These are phyloP conservation scores for Drosophila willistoni DNA, from an alignment of 1,140 invertebrate genomes.

Conservation along the genomic window DNA sequence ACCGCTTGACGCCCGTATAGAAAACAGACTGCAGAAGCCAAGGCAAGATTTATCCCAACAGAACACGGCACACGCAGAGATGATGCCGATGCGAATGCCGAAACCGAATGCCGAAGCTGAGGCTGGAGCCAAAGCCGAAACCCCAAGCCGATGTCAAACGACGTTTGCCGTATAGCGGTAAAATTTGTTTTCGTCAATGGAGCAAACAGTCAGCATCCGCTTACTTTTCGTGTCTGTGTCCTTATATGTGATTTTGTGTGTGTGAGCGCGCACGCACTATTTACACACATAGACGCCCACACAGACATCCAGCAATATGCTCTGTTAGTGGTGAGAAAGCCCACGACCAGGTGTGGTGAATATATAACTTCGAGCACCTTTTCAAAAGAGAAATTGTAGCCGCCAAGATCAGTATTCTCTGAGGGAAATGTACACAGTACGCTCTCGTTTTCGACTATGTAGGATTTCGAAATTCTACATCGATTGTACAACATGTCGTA, in stretches of 20 bases:
- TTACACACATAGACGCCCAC: background rate
- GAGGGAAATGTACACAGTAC: background rate
- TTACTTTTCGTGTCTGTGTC: conserved; percentile 5
- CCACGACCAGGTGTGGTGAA: conserved; percentile 5
- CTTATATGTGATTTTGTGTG: conserved; percentile 14
- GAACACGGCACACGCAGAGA: conserved; percentile 54
- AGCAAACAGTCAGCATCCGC: conserved; percentile 72
- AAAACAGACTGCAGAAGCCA: conserved; percentile 74
- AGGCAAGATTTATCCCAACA: conserved; percentile 71
- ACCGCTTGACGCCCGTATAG: conserved; percentile 80
- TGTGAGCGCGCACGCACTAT: conserved; percentile 40
- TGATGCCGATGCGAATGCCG: conserved; percentile 27
- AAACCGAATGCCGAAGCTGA: conserved; percentile 26
- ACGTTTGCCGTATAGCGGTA: conserved; percentile 36
- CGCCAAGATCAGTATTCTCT: background rate
- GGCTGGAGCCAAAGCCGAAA: conserved; percentile 30
- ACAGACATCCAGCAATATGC: background rate
- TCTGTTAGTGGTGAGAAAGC: conserved; percentile 9
- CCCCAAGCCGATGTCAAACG: conserved; percentile 5
- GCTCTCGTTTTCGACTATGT: no score
- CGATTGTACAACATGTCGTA: background rate
- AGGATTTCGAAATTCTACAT: no score
- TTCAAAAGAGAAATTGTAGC: background rate
- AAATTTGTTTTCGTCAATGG: conserved; percentile 54
- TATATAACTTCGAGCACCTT: background rate